Evolutionary conservation across 2,113 vertebrate species (phyloP).

Genomic region (Eidolon helvum): DNA sequence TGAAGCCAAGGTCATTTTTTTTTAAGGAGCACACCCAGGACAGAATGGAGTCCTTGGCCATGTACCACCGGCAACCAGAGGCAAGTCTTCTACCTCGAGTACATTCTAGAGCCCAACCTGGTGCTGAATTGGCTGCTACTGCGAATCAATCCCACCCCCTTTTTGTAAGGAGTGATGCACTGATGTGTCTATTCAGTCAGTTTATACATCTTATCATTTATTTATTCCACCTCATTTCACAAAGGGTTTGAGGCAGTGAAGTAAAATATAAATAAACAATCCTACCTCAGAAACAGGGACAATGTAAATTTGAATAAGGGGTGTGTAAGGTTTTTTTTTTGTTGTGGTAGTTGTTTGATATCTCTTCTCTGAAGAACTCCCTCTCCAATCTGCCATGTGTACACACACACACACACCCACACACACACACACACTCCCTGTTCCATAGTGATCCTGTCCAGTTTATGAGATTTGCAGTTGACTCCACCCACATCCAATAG

Average conservation of each 20-base stretch:
- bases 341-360: not conserved
- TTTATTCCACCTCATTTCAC: conserved; percentile 73
- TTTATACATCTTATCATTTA: conserved; percentile 54
- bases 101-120: not conserved
- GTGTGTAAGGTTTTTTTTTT: not conserved
- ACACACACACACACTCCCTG: not conserved
- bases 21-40: not conserved
- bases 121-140: not conserved
- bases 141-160: not conserved
- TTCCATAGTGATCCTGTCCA: not conserved
- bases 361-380: not conserved
- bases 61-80: not conserved
- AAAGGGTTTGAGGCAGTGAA: conserved; percentile 38
- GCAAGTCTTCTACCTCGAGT: not conserved
- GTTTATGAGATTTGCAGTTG: not conserved
- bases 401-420: not conserved
- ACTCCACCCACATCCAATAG: not conserved
- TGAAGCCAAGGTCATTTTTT: not conserved
- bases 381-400: not conserved
- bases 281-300: conserved; percentile 26
- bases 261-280: conserved; percentile 62
- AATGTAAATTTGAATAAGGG: conserved; percentile 41
- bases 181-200: conserved; percentile 10
- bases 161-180: not conserved
- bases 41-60: not conserved